phyloP scores from a whole-genome alignment of 2,113 vertebrate species.

The Pluvianellus socialis region DNA sequence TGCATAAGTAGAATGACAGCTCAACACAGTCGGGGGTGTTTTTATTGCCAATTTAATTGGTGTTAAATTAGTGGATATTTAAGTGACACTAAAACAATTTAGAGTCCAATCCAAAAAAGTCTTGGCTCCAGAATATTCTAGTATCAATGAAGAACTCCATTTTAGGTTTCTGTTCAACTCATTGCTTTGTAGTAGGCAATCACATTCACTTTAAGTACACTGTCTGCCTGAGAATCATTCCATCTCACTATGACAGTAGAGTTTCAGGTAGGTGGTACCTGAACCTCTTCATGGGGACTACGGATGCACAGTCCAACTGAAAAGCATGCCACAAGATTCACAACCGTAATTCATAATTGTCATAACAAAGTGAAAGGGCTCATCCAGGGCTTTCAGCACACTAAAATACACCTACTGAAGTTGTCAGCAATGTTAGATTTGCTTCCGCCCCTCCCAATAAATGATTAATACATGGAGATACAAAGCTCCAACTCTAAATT shows the following conservation, averaged over 20 bases:
- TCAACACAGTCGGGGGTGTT: conserved; percentile 34
- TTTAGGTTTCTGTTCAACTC: background rate
- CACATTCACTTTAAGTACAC: background rate
- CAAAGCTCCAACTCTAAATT: conserved; percentile 30
- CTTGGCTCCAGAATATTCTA: conserved; percentile 57
- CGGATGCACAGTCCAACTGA: background rate
- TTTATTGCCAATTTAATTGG: conserved; percentile 66
- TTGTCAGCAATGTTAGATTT: background rate
- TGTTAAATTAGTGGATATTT: conserved; percentile 71
- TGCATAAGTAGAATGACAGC: conserved; percentile 39
- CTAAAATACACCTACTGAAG: background rate
- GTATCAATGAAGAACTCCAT: background rate
- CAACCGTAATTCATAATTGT: background rate
- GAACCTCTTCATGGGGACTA: background rate
- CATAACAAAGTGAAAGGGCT: background rate
- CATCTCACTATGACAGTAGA: background rate
- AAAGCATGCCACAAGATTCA: background rate
- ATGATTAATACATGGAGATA: background rate
- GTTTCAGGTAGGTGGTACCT: background rate
- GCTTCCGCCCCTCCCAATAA: background rate
- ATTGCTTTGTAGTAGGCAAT: background rate
- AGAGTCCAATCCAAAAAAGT: conserved; percentile 58
- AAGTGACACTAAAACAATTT: conserved; percentile 64
- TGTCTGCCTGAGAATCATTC: background rate
- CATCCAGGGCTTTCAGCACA: background rate